Base-by-base conservation (phyloP, 2,797 vertebrate genomes). In the Myotis vivesi region DNA sequence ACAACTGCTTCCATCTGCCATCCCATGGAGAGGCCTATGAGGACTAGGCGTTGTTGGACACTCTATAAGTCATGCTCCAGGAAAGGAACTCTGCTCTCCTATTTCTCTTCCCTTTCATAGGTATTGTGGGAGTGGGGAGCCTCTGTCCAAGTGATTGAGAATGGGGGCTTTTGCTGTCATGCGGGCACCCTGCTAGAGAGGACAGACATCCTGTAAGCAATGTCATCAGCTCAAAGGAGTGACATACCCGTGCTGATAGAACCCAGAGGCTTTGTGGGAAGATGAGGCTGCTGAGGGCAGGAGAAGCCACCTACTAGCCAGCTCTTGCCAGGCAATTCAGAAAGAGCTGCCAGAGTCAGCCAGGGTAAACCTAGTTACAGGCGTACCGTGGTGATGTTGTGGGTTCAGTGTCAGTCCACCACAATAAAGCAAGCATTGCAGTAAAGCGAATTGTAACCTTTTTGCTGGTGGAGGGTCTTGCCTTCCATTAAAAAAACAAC, bases 21-120 rank as follows among this genome's bases (percentile, higher is more conserved):
- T 41, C 23, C 36, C 9, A 5, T 17, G 30, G 19, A 66, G 33
- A 87, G 17, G 16, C 20, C 38, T 16, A 0, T 0, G 0, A 10
- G 30, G 55, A 6, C n/a, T 62, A 25, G 44, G 17, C 5, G 22
- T 3, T 19, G 33, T 2, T 64, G n/a, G 38, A 17, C 12, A 49
- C 51, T 82, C 33, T 33, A 13, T 3, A 22, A 53, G 28, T 55
- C n/a, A 19, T 20, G 10, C 19, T 76, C 33, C 15, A 68, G 46
- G 71, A 87, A 33, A 80, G 12, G 23, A 64, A 75, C 4, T 68
- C 53, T 77, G 13, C 28, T 71, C 9, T 69, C 22, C 30, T 72
- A 10, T 77, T 92, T 82, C 9, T 85, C 23, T 82, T 23, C 11
- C 15, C 44, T 59, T 89, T 38, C 5, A 20, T 25, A 81, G 20